Evolutionary conservation across 2,888 invertebrate genomes (phyloP).

Genomic region (Sisyra terminalis): DNA sequence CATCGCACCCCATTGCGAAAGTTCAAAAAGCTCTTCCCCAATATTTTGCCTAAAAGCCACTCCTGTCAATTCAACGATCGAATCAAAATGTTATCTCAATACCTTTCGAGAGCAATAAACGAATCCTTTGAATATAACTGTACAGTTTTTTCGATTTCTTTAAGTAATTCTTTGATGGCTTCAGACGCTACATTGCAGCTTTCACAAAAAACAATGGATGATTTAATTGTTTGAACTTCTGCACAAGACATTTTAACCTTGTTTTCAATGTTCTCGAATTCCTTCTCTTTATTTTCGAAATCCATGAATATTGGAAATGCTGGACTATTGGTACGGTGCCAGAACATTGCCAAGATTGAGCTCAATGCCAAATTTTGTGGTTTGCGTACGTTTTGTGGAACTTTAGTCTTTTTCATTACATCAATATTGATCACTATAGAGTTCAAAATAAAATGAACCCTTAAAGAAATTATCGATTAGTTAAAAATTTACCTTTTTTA

Average conservation of each 20-base stretch:
- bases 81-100: constrained; percentile 1
- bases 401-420: background rate
- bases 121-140: constrained; percentile 5
- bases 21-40: constrained; percentile 9
- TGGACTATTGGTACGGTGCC: constrained; percentile 6
- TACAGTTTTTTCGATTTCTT: constrained; percentile 7
- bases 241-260: background rate
- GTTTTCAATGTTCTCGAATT: too few relatives aligned
- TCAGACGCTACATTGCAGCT: constrained; percentile 7
- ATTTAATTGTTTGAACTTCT: background rate
- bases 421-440: constrained; percentile 4
- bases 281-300: too few relatives aligned
- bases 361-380: constrained; percentile 12
- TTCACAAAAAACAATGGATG: background rate
- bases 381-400: constrained; percentile 10
- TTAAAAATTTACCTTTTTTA: too few relatives aligned
- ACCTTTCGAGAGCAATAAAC: constrained; percentile 3
- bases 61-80: background rate
- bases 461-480: constrained; percentile 6
- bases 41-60: constrained; percentile 5
- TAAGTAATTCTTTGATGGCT: constrained; percentile 6
- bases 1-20: constrained; percentile 12
- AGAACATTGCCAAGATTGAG: constrained; percentile 9
- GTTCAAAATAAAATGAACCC: constrained; percentile 13
- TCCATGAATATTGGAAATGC: too few relatives aligned